phyloP scores from a whole-genome alignment of 2,888 invertebrate genomes.

The Digitonthophagus gazella region DNA sequence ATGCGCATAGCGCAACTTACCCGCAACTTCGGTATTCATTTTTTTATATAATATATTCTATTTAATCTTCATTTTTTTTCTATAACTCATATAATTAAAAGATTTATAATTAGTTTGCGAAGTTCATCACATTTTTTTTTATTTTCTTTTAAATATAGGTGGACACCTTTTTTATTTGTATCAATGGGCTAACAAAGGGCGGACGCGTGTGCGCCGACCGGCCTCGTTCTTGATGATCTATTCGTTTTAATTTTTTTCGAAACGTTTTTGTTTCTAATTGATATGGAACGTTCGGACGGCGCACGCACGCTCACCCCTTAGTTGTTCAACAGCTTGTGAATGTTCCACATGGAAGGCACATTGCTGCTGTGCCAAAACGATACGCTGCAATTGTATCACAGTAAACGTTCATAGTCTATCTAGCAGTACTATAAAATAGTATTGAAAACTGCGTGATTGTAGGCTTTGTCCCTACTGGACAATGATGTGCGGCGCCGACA shows the following conservation, averaged over 20 bases:
- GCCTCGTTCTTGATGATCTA: background rate
- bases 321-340: constrained; percentile 50
- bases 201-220: constrained; percentile 51
- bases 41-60: constrained; percentile 43
- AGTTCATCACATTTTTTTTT: constrained; percentile 51
- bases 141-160: constrained; percentile 47
- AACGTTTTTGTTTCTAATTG: constrained; percentile 16
- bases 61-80: constrained; percentile 39
- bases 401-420: constrained; percentile 48
- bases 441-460: constrained; percentile 34
- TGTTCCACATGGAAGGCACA: constrained; percentile 51
- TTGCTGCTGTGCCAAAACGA: constrained; percentile 49
- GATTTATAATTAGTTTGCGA: constrained; percentile 51
- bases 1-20: constrained; percentile 42
- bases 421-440: constrained; percentile 38
- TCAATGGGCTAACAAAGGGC: constrained; percentile 53
- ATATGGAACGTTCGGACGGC: constrained; percentile 30
- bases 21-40: constrained; percentile 44
- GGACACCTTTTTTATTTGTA: constrained; percentile 51
- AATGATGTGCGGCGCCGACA: constrained; percentile 92
- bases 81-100: constrained; percentile 48
- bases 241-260: constrained; percentile 4
- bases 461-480: constrained; percentile 68
- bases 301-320: constrained; percentile 48
- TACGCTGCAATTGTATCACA: constrained; percentile 51